phyloP scores from a whole-genome alignment of 2,888 invertebrate genomes.

The Deladenus siricidicola region DNA sequence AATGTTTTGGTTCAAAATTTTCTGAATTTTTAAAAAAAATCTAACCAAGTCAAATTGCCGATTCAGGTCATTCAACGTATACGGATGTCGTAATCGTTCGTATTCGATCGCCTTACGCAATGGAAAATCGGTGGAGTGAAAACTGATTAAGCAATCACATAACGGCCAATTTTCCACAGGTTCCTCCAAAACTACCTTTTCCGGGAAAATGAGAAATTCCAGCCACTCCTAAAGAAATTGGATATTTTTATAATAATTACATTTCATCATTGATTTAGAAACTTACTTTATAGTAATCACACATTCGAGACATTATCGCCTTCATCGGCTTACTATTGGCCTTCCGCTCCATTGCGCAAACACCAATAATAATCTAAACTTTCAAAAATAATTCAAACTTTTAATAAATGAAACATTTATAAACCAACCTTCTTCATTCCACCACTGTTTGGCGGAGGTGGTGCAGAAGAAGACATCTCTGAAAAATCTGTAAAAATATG shows the following conservation, averaged over 20 bases:
- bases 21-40: neutral
- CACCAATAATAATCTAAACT: conserved; percentile 78
- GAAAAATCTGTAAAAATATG: too few species aligned
- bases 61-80: conserved; percentile 92
- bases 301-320: conserved; percentile 86
- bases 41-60: conserved; percentile 91
- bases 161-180: conserved; percentile 95
- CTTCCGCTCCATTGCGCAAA: conserved; percentile 97
- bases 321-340: conserved; percentile 98
- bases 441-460: too few species aligned
- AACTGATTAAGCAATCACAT: conserved; percentile 89
- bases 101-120: conserved; percentile 86
- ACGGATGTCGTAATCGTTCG: conserved; percentile 76
- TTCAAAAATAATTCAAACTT: neutral
- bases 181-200: conserved; percentile 87
- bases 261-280: neutral
- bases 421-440: too few species aligned
- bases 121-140: conserved; percentile 68
- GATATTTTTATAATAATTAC: neutral
- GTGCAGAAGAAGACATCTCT: too few species aligned
- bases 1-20: conserved; percentile 14
- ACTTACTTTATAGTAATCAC: conserved; percentile 66
- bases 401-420: too few species aligned
- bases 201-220: conserved; percentile 72
- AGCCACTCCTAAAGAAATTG: conserved; percentile 40